phyloP scores from a whole-genome alignment of 2,888 invertebrate species.

The Eumerus sabulonum region DNA sequence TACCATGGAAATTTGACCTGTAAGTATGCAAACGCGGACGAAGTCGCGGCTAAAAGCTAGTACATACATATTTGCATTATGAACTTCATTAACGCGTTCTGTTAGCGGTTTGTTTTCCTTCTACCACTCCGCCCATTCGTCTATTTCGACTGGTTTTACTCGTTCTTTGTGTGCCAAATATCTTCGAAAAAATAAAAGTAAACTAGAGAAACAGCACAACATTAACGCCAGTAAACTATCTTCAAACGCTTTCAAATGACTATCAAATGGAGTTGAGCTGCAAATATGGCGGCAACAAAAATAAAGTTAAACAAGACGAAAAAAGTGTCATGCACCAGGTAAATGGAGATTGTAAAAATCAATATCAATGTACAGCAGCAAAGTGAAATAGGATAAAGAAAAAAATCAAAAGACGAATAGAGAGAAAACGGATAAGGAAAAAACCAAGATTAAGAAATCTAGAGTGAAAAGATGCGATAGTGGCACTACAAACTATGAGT shows the following conservation, averaged over 20 bases:
- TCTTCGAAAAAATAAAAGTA: conserved; percentile 18
- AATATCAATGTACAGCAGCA: conserved; percentile 33
- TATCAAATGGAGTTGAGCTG: conserved; percentile 17
- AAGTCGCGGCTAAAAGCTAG: too few species aligned
- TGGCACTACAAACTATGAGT: conserved; percentile 8
- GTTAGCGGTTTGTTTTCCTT: too few species aligned
- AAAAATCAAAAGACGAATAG: conserved; percentile 28
- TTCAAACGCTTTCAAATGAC: conserved; percentile 32
- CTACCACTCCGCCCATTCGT: too few species aligned
- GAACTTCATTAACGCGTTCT: conserved; percentile 39
- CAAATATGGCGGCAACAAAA: conserved; percentile 38
- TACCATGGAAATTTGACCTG: too few species aligned
- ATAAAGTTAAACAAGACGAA: conserved; percentile 4
- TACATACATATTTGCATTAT: conserved; percentile 12
- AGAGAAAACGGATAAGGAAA: conserved; percentile 13
- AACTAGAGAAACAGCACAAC: neutral
- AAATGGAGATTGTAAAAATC: conserved; percentile 51
- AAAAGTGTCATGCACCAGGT: conserved; percentile 11
- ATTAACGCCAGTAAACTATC: conserved; percentile 14
- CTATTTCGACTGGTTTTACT: conserved; percentile 25
- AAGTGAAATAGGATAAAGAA: conserved; percentile 42
- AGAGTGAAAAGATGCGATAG: conserved; percentile 59
- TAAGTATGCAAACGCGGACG: too few species aligned
- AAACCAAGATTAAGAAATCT: conserved; percentile 57
- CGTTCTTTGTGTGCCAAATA: conserved; percentile 21